phyloP scores from a whole-genome alignment of 2,113 vertebrate genomes.

The Oenanthe melanoleuca region DNA sequence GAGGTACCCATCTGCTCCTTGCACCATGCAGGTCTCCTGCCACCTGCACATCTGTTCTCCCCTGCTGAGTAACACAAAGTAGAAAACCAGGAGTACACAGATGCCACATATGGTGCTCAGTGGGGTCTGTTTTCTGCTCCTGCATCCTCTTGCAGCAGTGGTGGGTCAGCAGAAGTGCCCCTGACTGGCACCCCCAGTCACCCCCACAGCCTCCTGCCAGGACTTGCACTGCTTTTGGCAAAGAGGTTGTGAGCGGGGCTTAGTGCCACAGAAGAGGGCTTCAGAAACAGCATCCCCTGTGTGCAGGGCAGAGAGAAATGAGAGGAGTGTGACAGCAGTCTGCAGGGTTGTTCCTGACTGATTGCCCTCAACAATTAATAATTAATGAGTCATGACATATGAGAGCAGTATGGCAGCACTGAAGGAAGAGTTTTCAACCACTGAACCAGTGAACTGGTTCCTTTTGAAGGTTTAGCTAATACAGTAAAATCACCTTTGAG shows the following conservation, averaged over 20 bases:
- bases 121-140: background rate
- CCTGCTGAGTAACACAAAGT: background rate
- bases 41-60: background rate
- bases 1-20: background rate
- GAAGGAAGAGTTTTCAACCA: background rate
- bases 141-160: background rate
- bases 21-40: background rate
- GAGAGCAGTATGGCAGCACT: background rate
- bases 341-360: background rate
- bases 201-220: background rate
- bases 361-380: background rate
- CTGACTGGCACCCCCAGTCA: background rate
- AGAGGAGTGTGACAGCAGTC: background rate
- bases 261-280: background rate
- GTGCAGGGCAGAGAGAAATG: background rate
- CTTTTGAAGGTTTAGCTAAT: background rate
- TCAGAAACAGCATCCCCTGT: fast-evolving
- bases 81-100: background rate
- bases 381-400: fast-evolving
- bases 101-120: fast-evolving
- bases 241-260: fast-evolving
- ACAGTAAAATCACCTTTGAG: background rate
- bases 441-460: background rate
- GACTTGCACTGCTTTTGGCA: background rate
- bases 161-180: background rate